phyloP scores from a whole-genome alignment of 2,113 vertebrate genomes.

The Tursiops truncatus region DNA sequence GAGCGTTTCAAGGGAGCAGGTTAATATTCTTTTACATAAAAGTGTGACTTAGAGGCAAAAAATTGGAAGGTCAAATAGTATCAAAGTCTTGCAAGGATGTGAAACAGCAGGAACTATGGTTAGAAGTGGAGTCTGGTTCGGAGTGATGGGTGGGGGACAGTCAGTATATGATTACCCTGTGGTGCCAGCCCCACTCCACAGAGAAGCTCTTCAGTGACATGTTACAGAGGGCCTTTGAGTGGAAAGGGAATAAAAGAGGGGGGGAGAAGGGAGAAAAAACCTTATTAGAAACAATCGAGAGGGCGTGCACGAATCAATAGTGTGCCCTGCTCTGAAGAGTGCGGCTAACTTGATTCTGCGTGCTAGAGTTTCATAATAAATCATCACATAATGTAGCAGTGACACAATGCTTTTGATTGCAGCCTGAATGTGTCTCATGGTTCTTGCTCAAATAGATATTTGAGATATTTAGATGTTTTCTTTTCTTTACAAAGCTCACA shows the following conservation, averaged over 20 bases:
- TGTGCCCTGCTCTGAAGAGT: neutral
- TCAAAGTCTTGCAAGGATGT: neutral
- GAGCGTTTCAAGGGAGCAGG: neutral
- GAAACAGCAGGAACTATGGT: neutral
- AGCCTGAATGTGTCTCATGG: neutral
- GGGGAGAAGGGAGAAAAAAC: neutral
- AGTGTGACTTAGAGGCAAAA: neutral
- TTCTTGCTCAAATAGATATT: neutral
- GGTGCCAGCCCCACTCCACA: neutral
- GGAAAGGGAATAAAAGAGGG: neutral
- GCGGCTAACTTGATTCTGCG: neutral
- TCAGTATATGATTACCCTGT: no score
- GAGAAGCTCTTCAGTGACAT: neutral
- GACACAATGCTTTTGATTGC: neutral
- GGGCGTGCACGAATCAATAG: neutral
- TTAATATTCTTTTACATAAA: conserved; percentile 24
- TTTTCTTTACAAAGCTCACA: neutral
- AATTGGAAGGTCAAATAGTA: neutral
- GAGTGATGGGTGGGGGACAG: no score
- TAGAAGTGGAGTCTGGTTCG: neutral
- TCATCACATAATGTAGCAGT: neutral
- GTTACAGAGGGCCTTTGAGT: neutral
- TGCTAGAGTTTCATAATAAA: neutral
- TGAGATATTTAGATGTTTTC: neutral
- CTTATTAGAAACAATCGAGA: neutral